A percentile compares a stretch with the other conserved stretches of the same genome.
Evolutionary conservation across 2,113 vertebrate species (phyloP).

Genomic region (Pogonocichla stellata): DNA sequence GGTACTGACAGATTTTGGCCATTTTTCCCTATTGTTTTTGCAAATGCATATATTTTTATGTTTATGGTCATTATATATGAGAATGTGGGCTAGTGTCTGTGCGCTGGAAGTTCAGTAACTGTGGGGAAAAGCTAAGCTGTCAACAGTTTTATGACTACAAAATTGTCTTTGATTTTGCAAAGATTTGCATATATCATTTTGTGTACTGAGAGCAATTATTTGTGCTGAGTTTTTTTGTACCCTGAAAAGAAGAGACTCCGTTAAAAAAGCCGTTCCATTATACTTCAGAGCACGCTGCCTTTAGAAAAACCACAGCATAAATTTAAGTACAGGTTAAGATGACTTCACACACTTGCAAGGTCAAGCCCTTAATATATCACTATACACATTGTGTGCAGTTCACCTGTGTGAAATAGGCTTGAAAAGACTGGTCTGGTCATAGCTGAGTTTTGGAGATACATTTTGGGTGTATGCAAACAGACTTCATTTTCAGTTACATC

Average conservation of each 20-base stretch:
- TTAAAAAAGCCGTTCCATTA: not conserved
- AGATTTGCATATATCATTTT: not conserved
- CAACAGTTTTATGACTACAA: not conserved
- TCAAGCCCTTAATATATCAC: constrained; percentile 50
- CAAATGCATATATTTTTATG: not conserved
- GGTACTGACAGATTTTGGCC: not conserved
- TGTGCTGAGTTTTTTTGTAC: not conserved
- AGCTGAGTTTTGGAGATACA: not conserved
- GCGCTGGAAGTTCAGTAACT: not conserved
- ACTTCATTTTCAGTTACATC: not conserved
- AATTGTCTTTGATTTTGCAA: not conserved
- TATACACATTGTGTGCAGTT: not conserved
- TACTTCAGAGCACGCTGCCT: not conserved
- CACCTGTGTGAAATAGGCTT: constrained; percentile 10
- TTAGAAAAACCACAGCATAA: not conserved
- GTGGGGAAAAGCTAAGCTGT: not conserved
- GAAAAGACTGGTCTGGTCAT: not conserved
- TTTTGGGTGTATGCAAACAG: not conserved
- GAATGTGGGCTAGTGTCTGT: not conserved
- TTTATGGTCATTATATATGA: not conserved
- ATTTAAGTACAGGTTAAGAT: constrained; percentile 45
- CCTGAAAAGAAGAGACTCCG: not conserved
- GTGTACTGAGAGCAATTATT: not conserved
- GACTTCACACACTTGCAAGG: constrained; percentile 29
- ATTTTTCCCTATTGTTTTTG: not conserved